phyloP scores from a whole-genome alignment of 2,797 vertebrate genomes.

The Urocyon cinereoargenteus region DNA sequence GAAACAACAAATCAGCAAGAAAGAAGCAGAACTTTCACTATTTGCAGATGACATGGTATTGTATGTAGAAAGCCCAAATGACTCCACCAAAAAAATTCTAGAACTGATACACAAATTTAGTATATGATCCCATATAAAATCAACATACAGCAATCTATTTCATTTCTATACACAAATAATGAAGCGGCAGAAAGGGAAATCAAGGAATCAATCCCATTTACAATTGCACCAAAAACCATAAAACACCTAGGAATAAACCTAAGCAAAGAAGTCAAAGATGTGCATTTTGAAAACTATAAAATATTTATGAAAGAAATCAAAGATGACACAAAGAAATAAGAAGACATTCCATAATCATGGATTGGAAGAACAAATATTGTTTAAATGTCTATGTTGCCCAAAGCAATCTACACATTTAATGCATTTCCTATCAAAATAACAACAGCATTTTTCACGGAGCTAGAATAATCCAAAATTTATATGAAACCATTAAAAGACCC shows the following conservation, averaged over 20 bases:
- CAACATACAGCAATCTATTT: background rate
- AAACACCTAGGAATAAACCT: background rate
- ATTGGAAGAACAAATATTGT: background rate
- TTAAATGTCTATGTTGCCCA: background rate
- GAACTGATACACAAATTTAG: background rate
- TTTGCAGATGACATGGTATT: background rate
- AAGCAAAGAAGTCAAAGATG: background rate
- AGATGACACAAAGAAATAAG: background rate
- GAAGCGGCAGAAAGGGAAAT: background rate
- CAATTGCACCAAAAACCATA: background rate
- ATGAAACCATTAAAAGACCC: background rate
- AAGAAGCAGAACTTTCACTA: background rate
- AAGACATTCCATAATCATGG: background rate
- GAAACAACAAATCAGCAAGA: background rate
- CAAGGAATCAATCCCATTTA: background rate
- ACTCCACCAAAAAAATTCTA: background rate
- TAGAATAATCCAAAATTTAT: background rate
- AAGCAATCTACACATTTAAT: background rate
- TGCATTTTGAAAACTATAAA: background rate
- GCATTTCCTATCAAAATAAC: background rate
- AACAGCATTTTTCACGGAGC: background rate
- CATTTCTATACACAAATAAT: background rate
- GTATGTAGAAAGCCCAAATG: background rate
- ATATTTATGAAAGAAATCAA: background rate
- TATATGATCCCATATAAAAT: background rate